phyloP scores from a whole-genome alignment of 2,888 invertebrate genomes.

The Leptinotarsa tumamoca region DNA sequence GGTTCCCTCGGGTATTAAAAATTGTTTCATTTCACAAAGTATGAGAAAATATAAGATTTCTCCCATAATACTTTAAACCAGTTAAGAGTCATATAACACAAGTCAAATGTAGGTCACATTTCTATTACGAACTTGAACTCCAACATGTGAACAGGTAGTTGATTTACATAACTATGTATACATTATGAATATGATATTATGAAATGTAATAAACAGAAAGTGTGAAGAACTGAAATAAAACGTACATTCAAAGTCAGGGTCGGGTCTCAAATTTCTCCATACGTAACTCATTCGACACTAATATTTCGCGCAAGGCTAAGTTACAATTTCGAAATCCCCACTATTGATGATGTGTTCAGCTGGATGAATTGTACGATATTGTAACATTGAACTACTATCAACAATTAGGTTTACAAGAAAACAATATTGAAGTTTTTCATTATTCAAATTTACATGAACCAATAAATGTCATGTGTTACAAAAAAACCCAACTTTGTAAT shows the following conservation, averaged over 20 bases:
- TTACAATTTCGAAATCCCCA: not conserved
- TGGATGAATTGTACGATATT: too few relatives aligned
- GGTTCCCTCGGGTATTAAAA: too few relatives aligned
- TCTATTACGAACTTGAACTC: conserved; percentile 5
- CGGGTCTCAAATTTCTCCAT: not conserved
- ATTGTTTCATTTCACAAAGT: too few relatives aligned
- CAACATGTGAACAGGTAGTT: not conserved
- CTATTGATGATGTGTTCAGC: too few relatives aligned
- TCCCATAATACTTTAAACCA: not conserved
- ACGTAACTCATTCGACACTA: not conserved
- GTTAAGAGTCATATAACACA: not conserved
- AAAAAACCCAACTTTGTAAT: too few relatives aligned
- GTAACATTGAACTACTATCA: too few relatives aligned
- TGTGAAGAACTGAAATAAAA: not conserved
- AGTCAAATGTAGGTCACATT: conserved; percentile 2
- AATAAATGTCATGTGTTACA: too few relatives aligned
- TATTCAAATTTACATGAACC: too few relatives aligned
- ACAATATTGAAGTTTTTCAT: too few relatives aligned
- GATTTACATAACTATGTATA: conserved; percentile 4
- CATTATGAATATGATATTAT: conserved; percentile 5
- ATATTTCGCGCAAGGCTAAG: not conserved
- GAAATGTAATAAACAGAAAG: not conserved
- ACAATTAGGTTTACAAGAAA: too few relatives aligned
- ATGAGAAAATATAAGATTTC: not conserved
- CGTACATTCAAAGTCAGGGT: not conserved